Evolutionary conservation across 1,140 invertebrate species (phyloP).

Genomic region (Papilio xuthus): DNA sequence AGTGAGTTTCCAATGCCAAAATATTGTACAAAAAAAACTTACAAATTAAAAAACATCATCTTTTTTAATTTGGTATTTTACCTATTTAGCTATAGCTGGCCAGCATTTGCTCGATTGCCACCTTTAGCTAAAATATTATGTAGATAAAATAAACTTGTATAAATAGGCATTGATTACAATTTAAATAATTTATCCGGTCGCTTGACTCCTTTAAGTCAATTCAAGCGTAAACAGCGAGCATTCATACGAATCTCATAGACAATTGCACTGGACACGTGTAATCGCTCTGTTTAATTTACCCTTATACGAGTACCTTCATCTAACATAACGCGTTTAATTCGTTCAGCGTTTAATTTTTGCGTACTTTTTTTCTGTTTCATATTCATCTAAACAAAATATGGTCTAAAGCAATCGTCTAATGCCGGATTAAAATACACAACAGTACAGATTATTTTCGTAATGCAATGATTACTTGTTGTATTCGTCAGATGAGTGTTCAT

Average conservation of each 20-base stretch:
- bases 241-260: not conserved
- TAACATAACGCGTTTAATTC: too few relatives aligned
- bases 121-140: too few relatives aligned
- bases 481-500: slow-evolving; percentile 82
- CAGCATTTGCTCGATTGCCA: too few relatives aligned
- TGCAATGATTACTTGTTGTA: not conserved
- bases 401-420: too few relatives aligned
- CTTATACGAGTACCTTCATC: not conserved
- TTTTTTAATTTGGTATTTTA: not conserved
- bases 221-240: not conserved
- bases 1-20: not conserved
- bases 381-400: too few relatives aligned
- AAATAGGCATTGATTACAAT: not conserved
- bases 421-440: too few relatives aligned
- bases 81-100: too few relatives aligned
- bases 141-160: not conserved
- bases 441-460: too few relatives aligned
- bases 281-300: not conserved
- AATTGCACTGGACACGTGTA: not conserved
- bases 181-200: slow-evolving; percentile 11
- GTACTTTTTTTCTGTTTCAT: too few relatives aligned
- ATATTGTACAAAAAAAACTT: too few relatives aligned
- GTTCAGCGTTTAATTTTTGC: too few relatives aligned
- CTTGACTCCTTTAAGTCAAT: not conserved
- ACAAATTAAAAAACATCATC: not conserved